Conservation (phyloP, 2,113 vertebrate genomes). For the Oenanthe melanoleuca region DNA sequence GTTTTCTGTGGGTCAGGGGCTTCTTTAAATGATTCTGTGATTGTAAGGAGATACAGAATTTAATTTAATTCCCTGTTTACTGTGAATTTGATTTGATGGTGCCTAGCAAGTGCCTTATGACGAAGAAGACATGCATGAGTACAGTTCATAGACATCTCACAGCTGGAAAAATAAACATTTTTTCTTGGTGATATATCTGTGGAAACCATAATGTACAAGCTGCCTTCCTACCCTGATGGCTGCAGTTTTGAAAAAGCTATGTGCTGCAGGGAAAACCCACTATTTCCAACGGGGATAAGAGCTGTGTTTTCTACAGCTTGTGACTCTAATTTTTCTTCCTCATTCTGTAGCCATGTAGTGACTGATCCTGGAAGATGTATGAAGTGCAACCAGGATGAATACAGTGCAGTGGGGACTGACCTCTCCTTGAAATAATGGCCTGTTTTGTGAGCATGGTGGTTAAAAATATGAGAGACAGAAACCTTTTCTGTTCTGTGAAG, state of each 20-base stretch:
- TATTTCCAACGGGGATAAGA: not conserved
- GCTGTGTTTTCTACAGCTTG: not conserved
- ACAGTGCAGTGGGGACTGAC: not conserved
- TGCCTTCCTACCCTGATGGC: not conserved
- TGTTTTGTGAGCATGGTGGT: not conserved
- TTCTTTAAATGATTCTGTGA: not conserved
- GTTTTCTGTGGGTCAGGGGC: not conserved
- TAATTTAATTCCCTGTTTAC: slow-evolving; percentile 9
- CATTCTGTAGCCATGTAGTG: not conserved
- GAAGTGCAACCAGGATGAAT: not conserved
- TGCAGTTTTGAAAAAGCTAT: not conserved
- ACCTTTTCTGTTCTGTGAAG: not conserved
- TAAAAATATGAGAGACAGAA: not conserved
- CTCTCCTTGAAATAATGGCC: not conserved
- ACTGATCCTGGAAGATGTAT: not conserved
- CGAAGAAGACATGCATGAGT: not conserved
- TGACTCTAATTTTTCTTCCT: not conserved
- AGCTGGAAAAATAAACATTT: not conserved
- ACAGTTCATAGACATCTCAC: not conserved
- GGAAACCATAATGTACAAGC: not conserved
- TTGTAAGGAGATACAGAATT: not conserved
- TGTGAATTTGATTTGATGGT: not conserved
- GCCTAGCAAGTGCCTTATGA: not conserved
- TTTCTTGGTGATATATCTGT: not conserved
- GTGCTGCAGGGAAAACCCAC: not conserved